Conservation (phyloP, 1,140 invertebrate genomes). For the Antheraea mylitta region DNA sequence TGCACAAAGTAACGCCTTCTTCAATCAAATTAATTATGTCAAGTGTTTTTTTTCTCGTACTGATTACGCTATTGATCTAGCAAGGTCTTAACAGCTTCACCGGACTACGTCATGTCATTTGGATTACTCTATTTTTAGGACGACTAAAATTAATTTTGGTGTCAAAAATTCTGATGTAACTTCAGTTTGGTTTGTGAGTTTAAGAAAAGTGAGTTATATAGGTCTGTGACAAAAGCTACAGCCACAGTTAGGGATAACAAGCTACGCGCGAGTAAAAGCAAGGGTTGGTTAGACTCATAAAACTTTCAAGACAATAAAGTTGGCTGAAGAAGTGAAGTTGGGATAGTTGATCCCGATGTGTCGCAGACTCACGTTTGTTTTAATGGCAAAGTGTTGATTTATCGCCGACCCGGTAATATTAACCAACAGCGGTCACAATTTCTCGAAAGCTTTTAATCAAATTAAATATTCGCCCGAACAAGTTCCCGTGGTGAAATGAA, state of each 20-base stretch:
- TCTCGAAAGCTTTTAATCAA: conserved; percentile 45
- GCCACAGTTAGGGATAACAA: conserved; percentile 9
- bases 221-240: background rate
- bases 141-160: background rate
- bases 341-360: conserved; percentile 55
- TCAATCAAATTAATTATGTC: too few relatives aligned
- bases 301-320: conserved; percentile 64
- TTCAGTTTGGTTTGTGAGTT: background rate
- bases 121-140: too few relatives aligned
- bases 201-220: background rate
- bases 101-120: too few relatives aligned
- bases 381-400: conserved; percentile 70
- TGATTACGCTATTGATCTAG: too few relatives aligned
- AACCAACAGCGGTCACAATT: conserved; percentile 34
- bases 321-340: conserved; percentile 50
- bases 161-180: background rate
- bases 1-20: too few relatives aligned
- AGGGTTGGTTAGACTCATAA: conserved; percentile 48
- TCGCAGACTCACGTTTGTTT: conserved; percentile 51
- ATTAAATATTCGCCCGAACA: conserved; percentile 38
- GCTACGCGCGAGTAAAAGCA: conserved; percentile 28
- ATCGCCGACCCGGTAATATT: conserved; percentile 36
- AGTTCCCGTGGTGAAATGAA: conserved; percentile 26
- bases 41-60: too few relatives aligned
- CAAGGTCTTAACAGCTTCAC: too few relatives aligned